phyloP scores from a whole-genome alignment of 1,140 invertebrate species.

The Caenorhabditis tropicalis region DNA sequence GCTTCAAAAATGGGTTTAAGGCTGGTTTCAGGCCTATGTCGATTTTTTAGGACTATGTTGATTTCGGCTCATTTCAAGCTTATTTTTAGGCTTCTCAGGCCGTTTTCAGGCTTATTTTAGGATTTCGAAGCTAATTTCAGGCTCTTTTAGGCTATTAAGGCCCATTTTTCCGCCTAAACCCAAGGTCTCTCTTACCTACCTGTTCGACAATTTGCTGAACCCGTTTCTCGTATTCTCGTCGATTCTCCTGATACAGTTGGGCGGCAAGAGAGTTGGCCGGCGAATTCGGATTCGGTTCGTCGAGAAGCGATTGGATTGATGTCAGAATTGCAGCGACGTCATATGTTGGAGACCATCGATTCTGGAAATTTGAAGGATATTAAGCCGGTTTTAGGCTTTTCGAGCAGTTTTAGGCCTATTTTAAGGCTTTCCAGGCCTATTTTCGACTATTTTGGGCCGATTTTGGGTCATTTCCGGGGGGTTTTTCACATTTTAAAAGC shows the following conservation, averaged over 20 bases:
- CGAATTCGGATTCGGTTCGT: slow-evolving; percentile 93
- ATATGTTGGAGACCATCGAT: slow-evolving; percentile 99
- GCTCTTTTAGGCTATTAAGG: not conserved
- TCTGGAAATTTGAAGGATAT: slow-evolving; percentile 78
- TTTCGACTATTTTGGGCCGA: not conserved
- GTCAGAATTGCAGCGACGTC: slow-evolving; percentile 99
- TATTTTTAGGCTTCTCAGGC: too few relatives aligned
- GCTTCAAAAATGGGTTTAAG: too few relatives aligned
- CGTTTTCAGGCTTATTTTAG: not conserved
- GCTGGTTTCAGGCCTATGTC: too few relatives aligned
- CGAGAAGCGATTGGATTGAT: slow-evolving; percentile 76
- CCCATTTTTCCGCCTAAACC: not conserved
- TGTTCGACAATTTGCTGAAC: slow-evolving; percentile 95
- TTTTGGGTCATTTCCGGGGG: too few relatives aligned
- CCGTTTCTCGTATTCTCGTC: slow-evolving; percentile 88
- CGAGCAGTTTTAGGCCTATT: not conserved
- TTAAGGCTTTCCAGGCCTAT: not conserved
- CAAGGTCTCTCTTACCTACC: slow-evolving; percentile 46
- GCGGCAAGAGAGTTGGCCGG: slow-evolving; percentile 94
- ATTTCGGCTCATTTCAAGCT: too few relatives aligned
- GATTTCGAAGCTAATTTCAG: not conserved
- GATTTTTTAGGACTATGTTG: too few relatives aligned
- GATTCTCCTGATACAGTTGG: slow-evolving; percentile 80
- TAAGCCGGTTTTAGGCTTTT: too few relatives aligned
- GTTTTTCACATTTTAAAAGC: too few relatives aligned